These are phyloP conservation scores for Dascillus cervinus DNA, from an alignment of 2,888 invertebrate species.

Conservation along the genomic window DNA sequence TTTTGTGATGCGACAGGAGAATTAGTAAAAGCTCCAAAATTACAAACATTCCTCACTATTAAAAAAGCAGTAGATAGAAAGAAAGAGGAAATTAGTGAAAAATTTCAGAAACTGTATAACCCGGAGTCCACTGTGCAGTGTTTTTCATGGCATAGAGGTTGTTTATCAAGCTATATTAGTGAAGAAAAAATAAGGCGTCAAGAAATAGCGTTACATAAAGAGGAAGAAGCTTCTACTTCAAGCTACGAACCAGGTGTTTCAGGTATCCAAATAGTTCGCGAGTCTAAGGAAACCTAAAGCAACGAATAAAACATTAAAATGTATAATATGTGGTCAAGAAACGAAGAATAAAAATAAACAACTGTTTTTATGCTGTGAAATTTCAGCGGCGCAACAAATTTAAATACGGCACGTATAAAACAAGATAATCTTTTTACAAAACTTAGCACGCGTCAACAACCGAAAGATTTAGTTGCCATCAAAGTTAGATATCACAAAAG, in stretches of 20 bases:
- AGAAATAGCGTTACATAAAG: constrained; percentile 14
- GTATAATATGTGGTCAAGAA: constrained; percentile 16
- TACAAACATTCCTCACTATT: constrained; percentile 12
- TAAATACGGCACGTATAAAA: constrained; percentile 11
- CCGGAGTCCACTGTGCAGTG: constrained; percentile 11
- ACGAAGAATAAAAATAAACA: constrained; percentile 17
- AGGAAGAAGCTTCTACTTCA: constrained; percentile 9
- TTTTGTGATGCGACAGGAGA: constrained; percentile 11
- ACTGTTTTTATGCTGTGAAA: constrained; percentile 20
- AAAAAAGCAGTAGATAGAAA: constrained; percentile 10
- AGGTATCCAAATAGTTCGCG: constrained; percentile 8
- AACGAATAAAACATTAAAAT: constrained; percentile 13
- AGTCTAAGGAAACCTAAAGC: constrained; percentile 13
- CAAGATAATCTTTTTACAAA: constrained; percentile 19
- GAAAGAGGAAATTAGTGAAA: constrained; percentile 9
- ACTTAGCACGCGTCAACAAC: constrained; percentile 21
- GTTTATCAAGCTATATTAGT: constrained; percentile 13
- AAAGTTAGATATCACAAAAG: constrained; percentile 24
- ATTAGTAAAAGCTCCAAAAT: constrained; percentile 15
- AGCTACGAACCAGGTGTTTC: constrained; percentile 8
- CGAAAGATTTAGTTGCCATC: constrained; percentile 24
- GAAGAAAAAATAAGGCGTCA: constrained; percentile 12
- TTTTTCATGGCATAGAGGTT: constrained; percentile 15
- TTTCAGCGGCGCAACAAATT: constrained; percentile 20
- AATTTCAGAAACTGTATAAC: constrained; percentile 15